These are phyloP conservation scores for Agonum fuliginosum DNA, from an alignment of 2,888 invertebrate genomes.

Conservation along the genomic window DNA sequence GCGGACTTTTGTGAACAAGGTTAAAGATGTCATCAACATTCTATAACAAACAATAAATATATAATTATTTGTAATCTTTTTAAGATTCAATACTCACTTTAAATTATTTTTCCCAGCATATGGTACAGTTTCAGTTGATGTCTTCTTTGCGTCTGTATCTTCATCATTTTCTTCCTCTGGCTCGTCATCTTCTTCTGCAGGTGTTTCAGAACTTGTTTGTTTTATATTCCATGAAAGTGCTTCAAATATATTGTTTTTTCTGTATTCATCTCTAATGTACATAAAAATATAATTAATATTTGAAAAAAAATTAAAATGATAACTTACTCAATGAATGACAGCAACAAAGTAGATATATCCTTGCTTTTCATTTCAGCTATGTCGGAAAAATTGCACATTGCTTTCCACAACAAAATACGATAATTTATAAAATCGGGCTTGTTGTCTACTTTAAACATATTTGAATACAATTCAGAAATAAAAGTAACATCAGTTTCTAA, in stretches of 20 bases:
- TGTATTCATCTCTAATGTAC: slow-evolving; percentile 76
- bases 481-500: slow-evolving; percentile 52
- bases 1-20: slow-evolving; percentile 85
- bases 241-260: slow-evolving; percentile 76
- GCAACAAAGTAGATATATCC: slow-evolving; percentile 86
- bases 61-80: slow-evolving; percentile 67
- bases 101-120: slow-evolving; percentile 64
- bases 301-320: slow-evolving; percentile 67
- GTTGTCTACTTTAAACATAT: slow-evolving; percentile 71
- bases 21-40: slow-evolving; percentile 80
- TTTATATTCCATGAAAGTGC: slow-evolving; percentile 76
- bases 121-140: slow-evolving; percentile 62
- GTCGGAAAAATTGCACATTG: slow-evolving; percentile 83
- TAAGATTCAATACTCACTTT: slow-evolving; percentile 64
- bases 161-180: slow-evolving; percentile 69
- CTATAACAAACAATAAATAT: slow-evolving; percentile 73
- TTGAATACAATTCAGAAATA: slow-evolving; percentile 65
- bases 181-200: slow-evolving; percentile 70
- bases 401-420: slow-evolving; percentile 87
- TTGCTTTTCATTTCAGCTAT: slow-evolving; percentile 88
- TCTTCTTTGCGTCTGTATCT: slow-evolving; percentile 62
- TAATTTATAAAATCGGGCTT: slow-evolving; percentile 85
- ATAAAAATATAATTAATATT: slow-evolving; percentile 48
- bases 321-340: slow-evolving; percentile 83
- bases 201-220: slow-evolving; percentile 69